Evolutionary conservation across 1,140 invertebrate genomes (phyloP).

Genomic region (Temnothorax nylanderi): DNA sequence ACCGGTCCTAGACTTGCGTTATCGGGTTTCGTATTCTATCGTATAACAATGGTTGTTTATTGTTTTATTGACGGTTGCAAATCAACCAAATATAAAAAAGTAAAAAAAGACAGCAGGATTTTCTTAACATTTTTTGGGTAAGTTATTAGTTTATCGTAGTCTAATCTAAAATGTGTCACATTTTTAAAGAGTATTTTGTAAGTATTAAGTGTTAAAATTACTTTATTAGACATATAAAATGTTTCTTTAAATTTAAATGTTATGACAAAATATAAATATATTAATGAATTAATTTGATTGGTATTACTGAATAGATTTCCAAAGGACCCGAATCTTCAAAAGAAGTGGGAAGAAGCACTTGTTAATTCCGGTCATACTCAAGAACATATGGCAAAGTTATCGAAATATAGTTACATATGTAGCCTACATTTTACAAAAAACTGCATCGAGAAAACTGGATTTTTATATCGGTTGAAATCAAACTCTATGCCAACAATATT

Average conservation of each 20-base stretch:
- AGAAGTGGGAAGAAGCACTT: not conserved
- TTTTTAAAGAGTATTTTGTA: too few species aligned
- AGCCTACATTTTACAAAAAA: not conserved
- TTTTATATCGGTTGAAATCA: not conserved
- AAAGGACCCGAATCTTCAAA: not conserved
- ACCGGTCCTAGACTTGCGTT: too few species aligned
- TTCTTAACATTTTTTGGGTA: not conserved
- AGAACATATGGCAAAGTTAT: not conserved
- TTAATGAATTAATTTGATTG: not conserved
- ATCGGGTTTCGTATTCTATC: not conserved
- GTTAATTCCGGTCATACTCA: not conserved
- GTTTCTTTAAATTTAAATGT: not conserved
- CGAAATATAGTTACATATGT: not conserved
- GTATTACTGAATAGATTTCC: not conserved
- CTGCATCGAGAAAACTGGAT: not conserved
- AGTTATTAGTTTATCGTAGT: constrained; percentile 3
- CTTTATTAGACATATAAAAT: not conserved
- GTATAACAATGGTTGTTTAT: not conserved
- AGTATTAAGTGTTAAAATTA: not conserved
- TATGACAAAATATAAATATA: not conserved
- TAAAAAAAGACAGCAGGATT: not conserved
- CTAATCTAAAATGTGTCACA: not conserved
- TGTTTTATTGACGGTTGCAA: not conserved
- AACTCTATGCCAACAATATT: constrained; percentile 9
- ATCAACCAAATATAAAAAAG: not conserved